Evolutionary conservation across 2,888 invertebrate species (phyloP), one percentile per base, ranked within the genome.

Genomic region (Drosophila acutilabella): DNA sequence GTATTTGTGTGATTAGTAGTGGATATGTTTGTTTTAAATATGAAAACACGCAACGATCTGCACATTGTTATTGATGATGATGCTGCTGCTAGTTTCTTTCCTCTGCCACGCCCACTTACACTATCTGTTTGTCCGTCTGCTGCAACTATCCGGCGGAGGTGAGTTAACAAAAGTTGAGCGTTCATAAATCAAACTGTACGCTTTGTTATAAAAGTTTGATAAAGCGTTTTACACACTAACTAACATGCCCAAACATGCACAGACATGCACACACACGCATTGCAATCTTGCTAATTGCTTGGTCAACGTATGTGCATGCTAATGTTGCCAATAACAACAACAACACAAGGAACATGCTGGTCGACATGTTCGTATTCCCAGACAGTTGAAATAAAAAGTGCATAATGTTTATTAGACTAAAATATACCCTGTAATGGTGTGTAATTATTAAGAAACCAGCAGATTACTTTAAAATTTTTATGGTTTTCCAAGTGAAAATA

Each of bases 211-310:
- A 81, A 88, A 88, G 70, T 84, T 84, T 86, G 87, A 88, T 88
- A 87, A 88, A 87, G 76, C 87, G 84, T 83, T 86, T 80, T 83
- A 68, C 88, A 80, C 65, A 80, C 65, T 42, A 60, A 80, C 38
- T 38, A 62, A 56, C 56, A 62, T 56, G 57, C 80, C 68, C 75
- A 69, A 7, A 56, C 58, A 59, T 44, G 42, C n/a, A 56, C 42
- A 42, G 45, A n/a, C 20, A 45, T 59, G 50, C 47, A 57, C 16
- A 23, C 40, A 61, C 26, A 64, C 60, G 68, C 74, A 74, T 74
- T 80, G 88, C 86, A 85, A 89, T 85, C 85, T 88, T 85, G 77
- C 89, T 87, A 86, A 89, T 89, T 88, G 86, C 89, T 64, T 74
- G 84, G 58, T 64, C 73, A 81, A 86, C 74, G 74, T 71, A 80